Evolutionary conservation across 2,113 vertebrate species (phyloP), one percentile per base, ranked within the genome.

Genomic region (Calypte anna): DNA sequence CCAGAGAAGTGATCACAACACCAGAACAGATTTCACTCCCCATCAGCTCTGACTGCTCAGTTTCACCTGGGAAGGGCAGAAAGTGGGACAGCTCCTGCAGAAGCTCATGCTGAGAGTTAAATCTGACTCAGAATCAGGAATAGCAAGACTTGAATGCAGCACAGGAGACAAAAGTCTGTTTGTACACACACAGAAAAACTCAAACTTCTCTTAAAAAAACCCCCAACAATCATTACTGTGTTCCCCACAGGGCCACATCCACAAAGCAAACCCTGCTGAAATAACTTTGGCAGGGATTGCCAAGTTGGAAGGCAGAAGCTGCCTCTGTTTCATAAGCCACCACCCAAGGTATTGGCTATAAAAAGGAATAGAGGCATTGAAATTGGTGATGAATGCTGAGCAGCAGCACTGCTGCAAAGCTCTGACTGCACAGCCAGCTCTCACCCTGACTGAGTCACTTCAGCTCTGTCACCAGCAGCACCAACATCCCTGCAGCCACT

Each of bases 181-280:
- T 59, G 50, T 28, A 54, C 4, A 40, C 18, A 21, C 72, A 78
- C 7, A 83, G 59, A 33, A 93, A 88, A 83, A 62, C 22, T 16
- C 7, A 18, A 76, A 46, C 85, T 43, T 25, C 64, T 78, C 68
- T 40, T 40, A 11, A 40, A 10, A 7, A 75, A 84, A 30, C 86
- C 69, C 77, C 12, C 85, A 76, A 74, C 31, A 55, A 19, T 30
- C 50, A 86, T 93, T 94, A 86, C 91, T 93, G 86, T 93, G 92
- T 90, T 95, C 90, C 93, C 50, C 1, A 1, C 24, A 94, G 89
- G 91, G 77, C 75, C 70, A 66, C 19, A 46, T 10, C 54, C 0
- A 58, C 23, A 30, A 68, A 48, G 44, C 59, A 66, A 77, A 90
- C 24, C 33, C 83, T 57, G 33, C 67, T 74, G 79, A 66, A 76